phyloP scores from a whole-genome alignment of 2,113 vertebrate species.

The Verasper variegatus region DNA sequence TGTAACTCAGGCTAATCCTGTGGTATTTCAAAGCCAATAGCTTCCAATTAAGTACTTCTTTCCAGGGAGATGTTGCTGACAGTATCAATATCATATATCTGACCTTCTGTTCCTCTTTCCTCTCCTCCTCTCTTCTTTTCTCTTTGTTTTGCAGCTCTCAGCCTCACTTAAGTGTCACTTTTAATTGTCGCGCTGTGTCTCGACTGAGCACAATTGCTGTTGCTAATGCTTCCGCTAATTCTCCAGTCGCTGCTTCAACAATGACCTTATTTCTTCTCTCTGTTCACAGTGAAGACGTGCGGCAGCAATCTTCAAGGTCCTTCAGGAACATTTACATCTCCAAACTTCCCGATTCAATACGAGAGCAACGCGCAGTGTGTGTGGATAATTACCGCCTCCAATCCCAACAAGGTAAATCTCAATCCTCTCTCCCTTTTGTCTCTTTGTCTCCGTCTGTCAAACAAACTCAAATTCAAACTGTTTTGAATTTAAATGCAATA shows the following conservation, averaged over 20 bases:
- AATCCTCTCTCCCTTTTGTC: background rate
- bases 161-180: slow-evolving; percentile 28
- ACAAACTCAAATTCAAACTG: background rate
- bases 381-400: slow-evolving; percentile 86
- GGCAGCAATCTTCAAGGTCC: slow-evolving; percentile 86
- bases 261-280: slow-evolving; percentile 20
- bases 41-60: slow-evolving; percentile 71
- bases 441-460: background rate
- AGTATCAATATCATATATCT: slow-evolving; percentile 74
- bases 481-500: background rate
- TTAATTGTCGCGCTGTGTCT: slow-evolving; percentile 32
- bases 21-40: slow-evolving; percentile 78
- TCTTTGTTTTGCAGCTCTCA: slow-evolving; percentile 14
- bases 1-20: slow-evolving; percentile 63
- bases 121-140: background rate
- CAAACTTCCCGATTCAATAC: slow-evolving; percentile 86
- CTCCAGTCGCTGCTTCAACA: slow-evolving; percentile 11
- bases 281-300: slow-evolving; percentile 84
- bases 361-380: slow-evolving; percentile 88
- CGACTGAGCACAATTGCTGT: slow-evolving; percentile 6
- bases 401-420: slow-evolving; percentile 83
- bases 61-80: slow-evolving; percentile 65
- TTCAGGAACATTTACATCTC: slow-evolving; percentile 83
- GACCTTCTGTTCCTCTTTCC: slow-evolving; percentile 49
- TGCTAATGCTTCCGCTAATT: slow-evolving; percentile 18